phyloP scores from a whole-genome alignment of 2,797 vertebrate species.

The Ammospiza maritima region DNA sequence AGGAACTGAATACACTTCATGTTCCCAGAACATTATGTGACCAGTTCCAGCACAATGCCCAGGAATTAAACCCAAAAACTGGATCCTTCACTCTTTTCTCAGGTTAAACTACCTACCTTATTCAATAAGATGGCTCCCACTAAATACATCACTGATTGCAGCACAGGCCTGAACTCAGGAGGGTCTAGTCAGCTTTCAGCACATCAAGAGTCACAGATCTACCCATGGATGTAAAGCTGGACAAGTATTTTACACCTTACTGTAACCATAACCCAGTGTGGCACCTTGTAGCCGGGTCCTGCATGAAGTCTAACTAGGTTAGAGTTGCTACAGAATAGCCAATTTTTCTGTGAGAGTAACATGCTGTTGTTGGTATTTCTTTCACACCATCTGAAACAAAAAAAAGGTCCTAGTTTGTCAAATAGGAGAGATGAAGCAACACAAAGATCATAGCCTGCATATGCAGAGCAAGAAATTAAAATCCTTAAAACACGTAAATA shows the following conservation, averaged over 20 bases:
- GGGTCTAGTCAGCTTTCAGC: not conserved
- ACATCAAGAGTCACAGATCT: not conserved
- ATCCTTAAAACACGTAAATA: not conserved
- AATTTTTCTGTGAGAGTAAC: not conserved
- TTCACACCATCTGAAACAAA: not conserved
- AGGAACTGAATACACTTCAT: not conserved
- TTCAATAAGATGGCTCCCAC: not conserved
- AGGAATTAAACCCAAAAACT: not conserved
- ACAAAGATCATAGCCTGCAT: not conserved
- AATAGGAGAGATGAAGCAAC: not conserved
- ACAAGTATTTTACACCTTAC: not conserved
- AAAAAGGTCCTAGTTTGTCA: not conserved
- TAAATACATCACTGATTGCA: not conserved
- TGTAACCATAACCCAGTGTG: not conserved
- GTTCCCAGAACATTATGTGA: not conserved
- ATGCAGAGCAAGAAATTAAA: not conserved
- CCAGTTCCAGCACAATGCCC: not conserved
- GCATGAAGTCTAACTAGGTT: not conserved
- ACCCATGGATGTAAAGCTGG: not conserved
- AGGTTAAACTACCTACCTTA: not conserved
- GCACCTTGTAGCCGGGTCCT: not conserved
- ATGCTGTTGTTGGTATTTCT: not conserved
- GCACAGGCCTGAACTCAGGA: not conserved
- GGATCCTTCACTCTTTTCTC: not conserved
- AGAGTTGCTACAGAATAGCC: not conserved